A percentile compares a stretch with the other conserved stretches of the same genome.
These are phyloP conservation scores for Neofelis nebulosa DNA, from an alignment of 2,113 vertebrate genomes.

Conservation along the genomic window DNA sequence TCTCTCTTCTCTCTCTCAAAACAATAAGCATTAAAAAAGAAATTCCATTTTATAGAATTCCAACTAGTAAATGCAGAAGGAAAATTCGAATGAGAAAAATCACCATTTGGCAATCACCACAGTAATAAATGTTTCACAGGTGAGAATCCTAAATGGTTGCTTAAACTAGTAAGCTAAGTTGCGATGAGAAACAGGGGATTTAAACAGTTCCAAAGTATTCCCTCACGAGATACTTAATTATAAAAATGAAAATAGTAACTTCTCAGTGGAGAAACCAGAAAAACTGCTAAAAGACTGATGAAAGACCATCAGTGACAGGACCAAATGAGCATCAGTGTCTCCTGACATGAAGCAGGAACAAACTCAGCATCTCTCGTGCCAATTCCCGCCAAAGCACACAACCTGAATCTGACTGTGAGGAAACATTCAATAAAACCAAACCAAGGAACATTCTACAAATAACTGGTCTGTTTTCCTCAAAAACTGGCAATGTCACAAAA, in stretches of 20 bases:
- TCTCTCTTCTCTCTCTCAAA: too few relatives aligned
- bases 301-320: background rate
- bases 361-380: rapidly evolving
- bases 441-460: background rate
- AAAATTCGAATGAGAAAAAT: conserved; percentile 30
- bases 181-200: background rate
- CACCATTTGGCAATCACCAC: background rate
- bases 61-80: background rate
- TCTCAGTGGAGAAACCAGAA: background rate
- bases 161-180: background rate
- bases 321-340: background rate
- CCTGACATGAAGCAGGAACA: background rate
- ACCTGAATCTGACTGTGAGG: background rate
- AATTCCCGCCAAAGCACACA: background rate
- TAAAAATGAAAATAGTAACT: background rate
- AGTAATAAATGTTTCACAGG: background rate
- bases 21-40: background rate
- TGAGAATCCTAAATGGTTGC: background rate
- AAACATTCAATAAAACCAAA: background rate
- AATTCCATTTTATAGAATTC: background rate
- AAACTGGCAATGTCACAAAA: background rate
- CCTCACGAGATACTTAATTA: background rate
- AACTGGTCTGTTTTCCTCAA: background rate
- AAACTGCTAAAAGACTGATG: background rate
- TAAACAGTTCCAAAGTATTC: background rate